phyloP scores from a whole-genome alignment of 2,113 vertebrate genomes.

The Lophotis ruficrista region DNA sequence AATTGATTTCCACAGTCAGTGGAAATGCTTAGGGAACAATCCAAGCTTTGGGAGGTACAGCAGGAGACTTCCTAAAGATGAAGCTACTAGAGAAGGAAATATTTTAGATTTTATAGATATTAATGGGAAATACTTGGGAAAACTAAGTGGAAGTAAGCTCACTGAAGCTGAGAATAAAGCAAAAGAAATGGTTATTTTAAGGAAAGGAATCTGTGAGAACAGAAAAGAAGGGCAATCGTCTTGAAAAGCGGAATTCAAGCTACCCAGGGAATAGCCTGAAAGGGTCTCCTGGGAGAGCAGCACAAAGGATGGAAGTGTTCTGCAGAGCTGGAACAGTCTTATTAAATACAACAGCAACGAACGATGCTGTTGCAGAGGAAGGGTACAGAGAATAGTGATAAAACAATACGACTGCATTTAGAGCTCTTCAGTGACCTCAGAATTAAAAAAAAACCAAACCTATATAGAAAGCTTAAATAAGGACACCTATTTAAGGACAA shows the following conservation, averaged over 20 bases:
- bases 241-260: not conserved
- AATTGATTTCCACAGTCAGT: not conserved
- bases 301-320: not conserved
- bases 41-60: not conserved
- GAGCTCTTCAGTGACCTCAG: not conserved
- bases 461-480: conserved; percentile 5
- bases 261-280: not conserved
- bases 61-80: not conserved
- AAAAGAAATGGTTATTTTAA: not conserved
- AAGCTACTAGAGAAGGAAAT: not conserved
- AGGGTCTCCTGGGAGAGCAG: not conserved
- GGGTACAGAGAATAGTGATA: not conserved
- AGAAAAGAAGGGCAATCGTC: not conserved
- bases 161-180: not conserved
- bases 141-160: not conserved
- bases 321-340: not conserved
- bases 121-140: not conserved
- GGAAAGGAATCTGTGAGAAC: not conserved
- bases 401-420: not conserved
- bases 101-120: not conserved
- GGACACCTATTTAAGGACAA: conserved; percentile 1
- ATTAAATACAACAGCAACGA: not conserved
- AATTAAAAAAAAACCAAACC: not conserved
- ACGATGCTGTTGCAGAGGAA: not conserved
- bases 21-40: not conserved